Percentiles rank a stretch among this genome's conserved stretches.
Evolutionary conservation across 2,888 invertebrate genomes (phyloP).

Genomic region (Eristalis arbustorum): DNA sequence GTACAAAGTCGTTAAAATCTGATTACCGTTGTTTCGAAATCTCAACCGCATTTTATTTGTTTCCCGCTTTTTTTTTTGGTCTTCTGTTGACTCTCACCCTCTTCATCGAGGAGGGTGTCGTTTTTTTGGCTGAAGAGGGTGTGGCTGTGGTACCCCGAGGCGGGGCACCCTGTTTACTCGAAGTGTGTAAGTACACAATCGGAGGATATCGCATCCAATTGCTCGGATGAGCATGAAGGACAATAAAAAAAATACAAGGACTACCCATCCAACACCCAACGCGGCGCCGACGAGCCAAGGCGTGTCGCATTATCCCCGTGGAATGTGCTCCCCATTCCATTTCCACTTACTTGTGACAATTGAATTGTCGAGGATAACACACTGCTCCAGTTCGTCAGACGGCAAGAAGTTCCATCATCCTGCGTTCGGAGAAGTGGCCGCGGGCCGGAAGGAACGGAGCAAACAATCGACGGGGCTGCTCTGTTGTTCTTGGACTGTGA

Average conservation of each 20-base stretch:
- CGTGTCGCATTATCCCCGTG: background rate
- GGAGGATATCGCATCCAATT: background rate
- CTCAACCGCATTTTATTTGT: background rate
- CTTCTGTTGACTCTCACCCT: background rate
- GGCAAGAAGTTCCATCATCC: background rate
- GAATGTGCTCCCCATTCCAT: background rate
- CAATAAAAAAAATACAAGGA: background rate
- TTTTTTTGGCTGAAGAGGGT: background rate
- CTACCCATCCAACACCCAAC: background rate
- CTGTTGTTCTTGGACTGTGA: background rate
- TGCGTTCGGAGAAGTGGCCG: background rate
- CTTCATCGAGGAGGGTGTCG: background rate
- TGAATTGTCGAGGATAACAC: background rate
- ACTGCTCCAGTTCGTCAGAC: background rate
- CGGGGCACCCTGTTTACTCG: too few species aligned
- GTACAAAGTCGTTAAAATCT: conserved; percentile 38
- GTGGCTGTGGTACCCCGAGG: too few species aligned
- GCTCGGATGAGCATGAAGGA: background rate
- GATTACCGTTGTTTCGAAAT: conserved; percentile 19
- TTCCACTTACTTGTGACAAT: background rate
- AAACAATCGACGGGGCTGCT: background rate
- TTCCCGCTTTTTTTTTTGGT: background rate
- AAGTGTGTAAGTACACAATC: too few species aligned
- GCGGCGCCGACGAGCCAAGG: background rate
- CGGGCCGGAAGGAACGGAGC: background rate